These are phyloP conservation scores for Cephus rjabovi DNA, from an alignment of 2,888 invertebrate species.

Conservation along the genomic window DNA sequence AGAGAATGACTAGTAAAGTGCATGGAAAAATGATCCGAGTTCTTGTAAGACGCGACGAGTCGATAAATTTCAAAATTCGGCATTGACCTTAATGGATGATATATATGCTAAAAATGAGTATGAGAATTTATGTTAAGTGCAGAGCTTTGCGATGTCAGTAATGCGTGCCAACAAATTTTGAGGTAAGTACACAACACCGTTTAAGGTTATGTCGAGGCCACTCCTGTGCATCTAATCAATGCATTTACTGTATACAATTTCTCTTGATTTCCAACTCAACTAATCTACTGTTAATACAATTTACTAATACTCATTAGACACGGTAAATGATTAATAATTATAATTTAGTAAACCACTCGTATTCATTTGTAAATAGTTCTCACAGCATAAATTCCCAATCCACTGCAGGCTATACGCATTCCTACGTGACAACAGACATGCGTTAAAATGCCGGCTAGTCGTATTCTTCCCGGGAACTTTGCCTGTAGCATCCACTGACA, in stretches of 20 bases:
- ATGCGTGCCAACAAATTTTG: not conserved
- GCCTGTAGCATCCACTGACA: not conserved
- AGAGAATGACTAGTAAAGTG: too few relatives aligned
- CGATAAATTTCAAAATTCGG: not conserved
- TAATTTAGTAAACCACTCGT: not conserved
- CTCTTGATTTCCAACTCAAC: not conserved
- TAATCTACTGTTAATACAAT: not conserved
- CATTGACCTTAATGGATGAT: not conserved
- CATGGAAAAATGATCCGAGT: not conserved
- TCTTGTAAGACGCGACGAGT: not conserved
- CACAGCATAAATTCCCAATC: not conserved
- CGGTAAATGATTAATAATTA: not conserved
- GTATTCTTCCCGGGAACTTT: not conserved
- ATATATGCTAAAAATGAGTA: not conserved
- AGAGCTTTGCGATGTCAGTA: not conserved
- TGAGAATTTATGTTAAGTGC: not conserved
- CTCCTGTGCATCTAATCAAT: not conserved
- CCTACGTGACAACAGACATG: not conserved
- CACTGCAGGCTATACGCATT: not conserved
- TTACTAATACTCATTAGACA: not conserved
- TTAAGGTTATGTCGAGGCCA: not conserved
- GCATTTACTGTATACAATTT: not conserved
- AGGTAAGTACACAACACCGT: not conserved
- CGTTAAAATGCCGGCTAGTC: not conserved
- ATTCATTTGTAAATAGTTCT: not conserved